Base-by-base conservation (phyloP, 2,113 vertebrate genomes). In the Dryoscopus gambensis region DNA sequence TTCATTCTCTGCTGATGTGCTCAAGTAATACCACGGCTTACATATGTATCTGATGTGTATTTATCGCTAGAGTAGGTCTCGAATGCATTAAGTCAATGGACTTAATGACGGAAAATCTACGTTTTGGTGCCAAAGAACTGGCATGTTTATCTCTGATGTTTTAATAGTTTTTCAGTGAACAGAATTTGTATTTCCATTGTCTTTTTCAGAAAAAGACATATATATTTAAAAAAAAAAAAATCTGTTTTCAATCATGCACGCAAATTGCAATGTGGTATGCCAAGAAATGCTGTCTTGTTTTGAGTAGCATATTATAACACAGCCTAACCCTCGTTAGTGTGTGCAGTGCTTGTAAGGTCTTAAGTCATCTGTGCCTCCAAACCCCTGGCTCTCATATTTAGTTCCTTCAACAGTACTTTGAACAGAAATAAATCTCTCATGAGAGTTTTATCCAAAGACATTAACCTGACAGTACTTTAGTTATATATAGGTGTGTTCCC, bases 181-280 rank as follows among this genome's bases (percentile, higher is more conserved):
- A 70, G 35, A 77, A 86, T 83, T 86, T 77, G n/a, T 78, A 69
- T 94, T 87, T 91, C 89, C 78, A 90, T 55, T 91, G 50, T 94
- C 46, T 81, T 83, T 94, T 96, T 94, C 55, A 88, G 78, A 88
- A 94, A 86, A 96, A 94, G 77, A 74, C 33, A 22, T 86, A 88
- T 64, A 90, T 67, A 59, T 77, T 11, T n/a, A n/a, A n/a, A 19
- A 33, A 27, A 77, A 74, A 80, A 65, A 52, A 94, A 95, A 81
- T 47, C 63, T 96, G 84, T 50, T 97, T 93, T 80, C 70, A 77
- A 6, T 93, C 92, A 24, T 75, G 35, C 59, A 44, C 2, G 0
- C 73, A 94, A 80, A 91, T 74, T 80, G 33, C 33, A n/a, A 2
- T 47, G 33, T 70, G 28, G 15, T 55, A 13, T 70, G 82, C 95